Conservation (phyloP, 2,113 vertebrate species). For the Cephalophus harveyi region DNA sequence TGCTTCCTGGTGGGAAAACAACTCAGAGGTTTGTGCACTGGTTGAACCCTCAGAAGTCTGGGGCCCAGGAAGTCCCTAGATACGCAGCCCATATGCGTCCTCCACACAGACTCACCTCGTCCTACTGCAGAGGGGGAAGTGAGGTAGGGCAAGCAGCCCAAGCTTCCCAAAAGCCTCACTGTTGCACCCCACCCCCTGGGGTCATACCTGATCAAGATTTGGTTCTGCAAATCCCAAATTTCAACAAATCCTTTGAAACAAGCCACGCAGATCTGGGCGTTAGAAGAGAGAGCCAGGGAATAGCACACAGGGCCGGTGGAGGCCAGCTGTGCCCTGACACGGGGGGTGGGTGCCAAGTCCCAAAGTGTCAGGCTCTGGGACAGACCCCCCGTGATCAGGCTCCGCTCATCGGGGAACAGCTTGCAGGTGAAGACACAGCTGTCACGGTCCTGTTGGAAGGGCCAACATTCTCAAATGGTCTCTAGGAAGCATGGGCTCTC, state of each 20-base stretch:
- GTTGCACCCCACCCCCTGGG: neutral
- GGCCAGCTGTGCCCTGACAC: conserved; percentile 21
- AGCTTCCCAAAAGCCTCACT: neutral
- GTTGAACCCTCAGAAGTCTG: neutral
- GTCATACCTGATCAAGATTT: conserved; percentile 60
- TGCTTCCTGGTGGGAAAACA: conserved; percentile 46
- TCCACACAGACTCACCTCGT: neutral
- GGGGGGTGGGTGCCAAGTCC: conserved; percentile 57
- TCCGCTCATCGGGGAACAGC: conserved; percentile 35
- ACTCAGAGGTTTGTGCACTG: neutral
- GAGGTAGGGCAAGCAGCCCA: neutral
- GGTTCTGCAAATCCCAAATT: conserved; percentile 66
- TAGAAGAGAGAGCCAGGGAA: conserved; percentile 50
- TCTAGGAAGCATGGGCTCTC: fast-evolving
- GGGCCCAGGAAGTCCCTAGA: neutral
- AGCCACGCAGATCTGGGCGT: conserved; percentile 59
- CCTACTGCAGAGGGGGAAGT: neutral
- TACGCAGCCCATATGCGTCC: neutral
- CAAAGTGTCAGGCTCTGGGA: conserved; percentile 50
- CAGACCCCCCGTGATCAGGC: conserved; percentile 50
- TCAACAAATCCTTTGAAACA: conserved; percentile 64
- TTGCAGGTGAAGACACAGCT: conserved; percentile 53
- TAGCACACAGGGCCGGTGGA: conserved; percentile 13
- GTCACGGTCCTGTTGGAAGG: neutral
- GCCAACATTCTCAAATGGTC: neutral